Evolutionary conservation across 2,113 vertebrate species (phyloP), one percentile per base, ranked within the genome.

Genomic region (Gobio gobio): DNA sequence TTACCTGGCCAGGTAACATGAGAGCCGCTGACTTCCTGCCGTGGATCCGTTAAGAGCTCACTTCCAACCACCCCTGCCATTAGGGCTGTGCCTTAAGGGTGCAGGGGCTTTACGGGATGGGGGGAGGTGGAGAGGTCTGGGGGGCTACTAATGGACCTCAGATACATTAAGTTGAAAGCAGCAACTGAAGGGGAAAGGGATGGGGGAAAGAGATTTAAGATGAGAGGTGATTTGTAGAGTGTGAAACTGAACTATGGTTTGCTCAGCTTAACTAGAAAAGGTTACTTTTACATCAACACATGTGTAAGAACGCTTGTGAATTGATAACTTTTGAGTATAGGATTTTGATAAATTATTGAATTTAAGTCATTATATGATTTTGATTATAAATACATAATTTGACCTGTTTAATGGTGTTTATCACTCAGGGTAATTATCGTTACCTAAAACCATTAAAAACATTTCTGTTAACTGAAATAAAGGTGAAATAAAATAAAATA

Each of bases 1-100:
- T 93, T 93, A 95, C 93, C 94, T 94, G 92, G 85, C 49, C 89
- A 93, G 92, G 95, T 94, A 95, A 95, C 90, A 85, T 84, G 93
- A 95, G 91, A 93, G 59, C 70, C 59, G 47, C 66, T 78, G 47
- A 88, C 87, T 93, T 94, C 94, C 93, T 91, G 73, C 61, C 85
- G 36, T 66, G 59, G 81, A 79, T 85, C 88, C 88, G 51, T 80
- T 88, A 90, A 92, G 88, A 82, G 84, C 89, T 85, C 81, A 85
- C 2, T 59, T 58, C 10, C 36, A 90, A 47, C 33, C 88, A 76
- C 77, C 86, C 77, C 74, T 80, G 82, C 90, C 90, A 90, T 87
- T 75, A 87, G 84, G 61, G 73, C 59, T 76, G 18, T 29, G 87
- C 85, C 88, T 82, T 82, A 26, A 1, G 83, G 93, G 88, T 77